Evolutionary conservation across 2,888 invertebrate species (phyloP).

Genomic region (Leptopilina drosophilae): DNA sequence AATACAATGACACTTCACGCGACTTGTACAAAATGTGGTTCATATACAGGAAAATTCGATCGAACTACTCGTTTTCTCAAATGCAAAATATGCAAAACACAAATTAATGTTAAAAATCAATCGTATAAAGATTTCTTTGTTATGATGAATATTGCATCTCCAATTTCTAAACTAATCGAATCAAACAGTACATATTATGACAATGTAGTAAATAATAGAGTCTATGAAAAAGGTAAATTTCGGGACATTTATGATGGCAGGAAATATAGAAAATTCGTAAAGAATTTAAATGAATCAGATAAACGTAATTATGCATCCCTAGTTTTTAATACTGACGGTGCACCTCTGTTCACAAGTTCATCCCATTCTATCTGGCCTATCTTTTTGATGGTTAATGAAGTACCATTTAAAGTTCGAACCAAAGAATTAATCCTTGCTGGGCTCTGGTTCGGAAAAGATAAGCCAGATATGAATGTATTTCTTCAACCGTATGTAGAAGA

Average conservation of each 20-base stretch:
- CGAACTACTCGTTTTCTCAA: neutral
- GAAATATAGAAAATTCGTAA: neutral
- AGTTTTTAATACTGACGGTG: conserved; percentile 3
- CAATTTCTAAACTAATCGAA: conserved; percentile 5
- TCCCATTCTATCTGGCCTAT: neutral
- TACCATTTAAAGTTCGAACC: neutral
- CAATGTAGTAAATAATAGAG: neutral
- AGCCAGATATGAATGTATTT: conserved; percentile 1
- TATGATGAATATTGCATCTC: neutral
- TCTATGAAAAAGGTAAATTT: neutral
- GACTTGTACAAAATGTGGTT: neutral
- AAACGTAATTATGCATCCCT: neutral
- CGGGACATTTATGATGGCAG: conserved; percentile 1
- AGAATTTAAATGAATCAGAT: neutral
- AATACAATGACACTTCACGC: neutral
- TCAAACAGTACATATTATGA: neutral
- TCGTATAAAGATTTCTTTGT: conserved; percentile 4
- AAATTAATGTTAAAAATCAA: neutral
- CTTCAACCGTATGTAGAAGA: neutral
- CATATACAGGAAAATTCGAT: neutral
- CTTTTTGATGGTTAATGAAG: conserved; percentile 3
- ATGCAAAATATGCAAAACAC: neutral
- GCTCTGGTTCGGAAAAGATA: neutral
- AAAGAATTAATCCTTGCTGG: conserved; percentile 5
- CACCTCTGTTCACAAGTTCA: neutral